Evolutionary conservation across 2,797 vertebrate genomes (phyloP), one percentile per base, ranked within the genome.

Genomic region (Megalops cyprinoides): DNA sequence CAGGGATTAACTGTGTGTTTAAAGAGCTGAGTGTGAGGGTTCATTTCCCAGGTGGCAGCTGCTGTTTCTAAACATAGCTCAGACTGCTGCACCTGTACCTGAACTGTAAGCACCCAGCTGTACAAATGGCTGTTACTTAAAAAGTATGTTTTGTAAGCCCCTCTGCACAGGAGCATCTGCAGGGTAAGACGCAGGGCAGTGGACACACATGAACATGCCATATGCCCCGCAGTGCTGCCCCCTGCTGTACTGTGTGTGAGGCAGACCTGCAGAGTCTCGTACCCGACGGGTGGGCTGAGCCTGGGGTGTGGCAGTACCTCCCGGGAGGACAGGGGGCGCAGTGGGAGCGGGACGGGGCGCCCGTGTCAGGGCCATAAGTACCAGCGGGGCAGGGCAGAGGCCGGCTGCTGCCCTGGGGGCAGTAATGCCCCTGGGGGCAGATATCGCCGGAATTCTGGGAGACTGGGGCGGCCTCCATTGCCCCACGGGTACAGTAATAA

Each of bases 361-460:
- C 95, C 46, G 87, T 31, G 31, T 90, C 83, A 0, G 90, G 46
- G 23, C 96, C 96, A 84, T 94, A 95, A 83, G 93, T 95, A 0
- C 97, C 97, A 4, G 90, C 88, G 65, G 93, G 95, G 83, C 97
- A 99, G 4, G 96, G 95, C 67, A 93, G 76, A 0, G 97, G 96
- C 37, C 90, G 88, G 10, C 87, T 86, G 0, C 92, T 95, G 37
- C 96, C 96, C 23, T 75, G 74, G 34, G 96, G 97, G 80, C 97
- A 99, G 88, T 95, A 98, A 89, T 96, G 92, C 7, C 97, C 97
- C 28, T 79, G 58, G 0, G 96, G 97, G 83, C 97, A 99, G 85
- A 97, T 89, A 79, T 96, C 96, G 87, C 97, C 98, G 79, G 90
- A 91, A 62, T 75, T 69, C 87, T 89, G 85, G 79, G 92, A 91